Evolutionary conservation across 2,888 invertebrate species (phyloP).

Genomic region (Hetaerina titia): DNA sequence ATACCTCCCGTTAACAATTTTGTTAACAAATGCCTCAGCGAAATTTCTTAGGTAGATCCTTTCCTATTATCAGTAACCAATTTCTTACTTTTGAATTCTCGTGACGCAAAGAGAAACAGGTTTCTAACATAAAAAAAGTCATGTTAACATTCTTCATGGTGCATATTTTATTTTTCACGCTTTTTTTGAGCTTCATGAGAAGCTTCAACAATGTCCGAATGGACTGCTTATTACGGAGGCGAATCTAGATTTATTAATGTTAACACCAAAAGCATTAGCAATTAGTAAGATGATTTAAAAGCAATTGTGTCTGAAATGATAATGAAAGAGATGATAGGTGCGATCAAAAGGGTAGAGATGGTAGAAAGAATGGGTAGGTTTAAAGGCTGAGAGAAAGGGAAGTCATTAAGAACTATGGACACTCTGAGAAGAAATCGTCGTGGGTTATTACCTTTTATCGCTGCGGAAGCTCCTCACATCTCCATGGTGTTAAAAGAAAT

Average conservation of each 20-base stretch:
- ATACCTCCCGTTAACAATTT: too few relatives aligned
- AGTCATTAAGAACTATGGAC: slow-evolving; percentile 27
- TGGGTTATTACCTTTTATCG: slow-evolving; percentile 13
- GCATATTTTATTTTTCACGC: not conserved
- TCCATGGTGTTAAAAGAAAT: not conserved
- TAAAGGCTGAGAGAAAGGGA: not conserved
- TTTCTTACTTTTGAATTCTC: too few relatives aligned
- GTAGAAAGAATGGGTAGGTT: not conserved
- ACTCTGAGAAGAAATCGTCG: not conserved
- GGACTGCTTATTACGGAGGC: not conserved
- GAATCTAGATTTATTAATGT: slow-evolving; percentile 3
- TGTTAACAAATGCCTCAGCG: too few relatives aligned
- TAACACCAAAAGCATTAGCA: not conserved
- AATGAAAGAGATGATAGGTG: slow-evolving; percentile 11
- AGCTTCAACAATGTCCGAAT: not conserved
- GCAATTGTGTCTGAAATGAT: slow-evolving; percentile 8
- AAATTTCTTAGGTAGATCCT: too few relatives aligned
- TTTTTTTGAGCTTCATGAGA: not conserved
- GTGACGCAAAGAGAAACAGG: too few relatives aligned
- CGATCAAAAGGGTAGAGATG: not conserved
- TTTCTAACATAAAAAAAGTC: too few relatives aligned
- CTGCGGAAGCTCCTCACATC: not conserved
- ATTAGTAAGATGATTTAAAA: not conserved
- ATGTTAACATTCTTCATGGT: too few relatives aligned
- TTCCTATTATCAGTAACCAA: too few relatives aligned